Percentiles rank a stretch among this genome's conserved stretches.
phyloP scores from a whole-genome alignment of 2,797 vertebrate genomes.

The Scolopax rusticola region DNA sequence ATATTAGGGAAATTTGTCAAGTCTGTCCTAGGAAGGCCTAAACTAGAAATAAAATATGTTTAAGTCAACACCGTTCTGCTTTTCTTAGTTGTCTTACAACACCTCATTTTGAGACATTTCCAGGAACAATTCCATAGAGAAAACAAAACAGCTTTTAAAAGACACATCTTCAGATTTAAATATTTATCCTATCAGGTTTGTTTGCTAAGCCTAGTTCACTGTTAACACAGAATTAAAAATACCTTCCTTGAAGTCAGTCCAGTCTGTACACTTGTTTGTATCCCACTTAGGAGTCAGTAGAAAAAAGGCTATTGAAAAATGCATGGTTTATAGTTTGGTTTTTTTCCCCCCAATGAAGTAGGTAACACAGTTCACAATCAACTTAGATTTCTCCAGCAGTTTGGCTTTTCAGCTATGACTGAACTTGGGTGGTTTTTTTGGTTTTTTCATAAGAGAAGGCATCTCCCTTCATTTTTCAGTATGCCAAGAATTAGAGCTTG shows the following conservation, averaged over 20 bases:
- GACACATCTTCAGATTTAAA: neutral
- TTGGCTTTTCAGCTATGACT: neutral
- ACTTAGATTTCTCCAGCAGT: neutral
- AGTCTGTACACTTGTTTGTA: neutral
- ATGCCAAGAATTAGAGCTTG: neutral
- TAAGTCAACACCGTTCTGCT: neutral
- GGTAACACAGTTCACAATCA: neutral
- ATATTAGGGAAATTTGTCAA: neutral
- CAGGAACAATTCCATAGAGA: neutral
- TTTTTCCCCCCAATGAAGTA: neutral
- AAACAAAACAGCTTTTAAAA: neutral
- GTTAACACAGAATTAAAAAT: neutral
- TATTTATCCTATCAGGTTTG: neutral
- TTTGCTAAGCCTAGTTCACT: neutral
- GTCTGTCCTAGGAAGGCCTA: neutral
- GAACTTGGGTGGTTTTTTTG: neutral
- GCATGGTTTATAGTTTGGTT: accelerated
- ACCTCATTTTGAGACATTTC: neutral
- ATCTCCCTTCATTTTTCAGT: neutral
- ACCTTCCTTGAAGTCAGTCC: neutral
- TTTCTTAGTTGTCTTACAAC: neutral
- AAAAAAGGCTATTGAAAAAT: neutral
- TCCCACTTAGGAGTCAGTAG: neutral
- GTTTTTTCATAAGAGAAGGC: accelerated
- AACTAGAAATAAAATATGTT: neutral